Conservation (phyloP, 2,888 invertebrate genomes). For the Drosophila meridionalis region DNA sequence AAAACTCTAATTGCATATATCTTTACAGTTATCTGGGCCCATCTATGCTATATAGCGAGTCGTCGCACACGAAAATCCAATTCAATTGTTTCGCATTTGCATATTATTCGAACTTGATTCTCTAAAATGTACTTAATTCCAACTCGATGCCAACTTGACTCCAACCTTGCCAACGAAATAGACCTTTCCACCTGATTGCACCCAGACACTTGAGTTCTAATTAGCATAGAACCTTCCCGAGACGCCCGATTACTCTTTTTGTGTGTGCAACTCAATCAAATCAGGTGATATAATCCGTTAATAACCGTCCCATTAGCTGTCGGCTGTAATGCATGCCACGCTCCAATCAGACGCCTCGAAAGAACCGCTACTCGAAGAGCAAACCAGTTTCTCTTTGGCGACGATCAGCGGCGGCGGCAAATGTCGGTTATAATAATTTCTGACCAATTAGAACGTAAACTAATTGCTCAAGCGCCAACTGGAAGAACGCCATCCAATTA, state of each 20-base stretch:
- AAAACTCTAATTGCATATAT: slow-evolving; percentile 16
- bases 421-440: slow-evolving; percentile 77
- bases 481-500: slow-evolving; percentile 75
- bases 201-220: slow-evolving; percentile 28
- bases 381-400: slow-evolving; percentile 44
- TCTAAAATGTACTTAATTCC: slow-evolving; percentile 23
- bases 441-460: slow-evolving; percentile 77
- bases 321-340: slow-evolving; percentile 12
- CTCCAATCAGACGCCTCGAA: slow-evolving; percentile 47
- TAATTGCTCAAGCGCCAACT: slow-evolving; percentile 76
- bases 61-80: slow-evolving; percentile 36
- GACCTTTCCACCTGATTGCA: slow-evolving; percentile 71
- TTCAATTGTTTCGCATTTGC: slow-evolving; percentile 51
- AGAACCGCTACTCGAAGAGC: slow-evolving; percentile 48
- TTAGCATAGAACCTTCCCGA: slow-evolving; percentile 51
- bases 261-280: slow-evolving; percentile 18
- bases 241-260: slow-evolving; percentile 5
- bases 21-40: background rate
- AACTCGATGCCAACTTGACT: slow-evolving; percentile 28
- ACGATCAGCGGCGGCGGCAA: slow-evolving; percentile 45
- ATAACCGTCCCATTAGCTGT: slow-evolving; percentile 51
- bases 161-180: slow-evolving; percentile 54
- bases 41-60: slow-evolving; percentile 17
- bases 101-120: slow-evolving; percentile 16
- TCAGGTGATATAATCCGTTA: slow-evolving; percentile 44